A percentile compares a stretch with the other conserved stretches of the same genome.
Conservation (phyloP, 2,797 vertebrate genomes). For the Chaetodon trifasciatus region DNA sequence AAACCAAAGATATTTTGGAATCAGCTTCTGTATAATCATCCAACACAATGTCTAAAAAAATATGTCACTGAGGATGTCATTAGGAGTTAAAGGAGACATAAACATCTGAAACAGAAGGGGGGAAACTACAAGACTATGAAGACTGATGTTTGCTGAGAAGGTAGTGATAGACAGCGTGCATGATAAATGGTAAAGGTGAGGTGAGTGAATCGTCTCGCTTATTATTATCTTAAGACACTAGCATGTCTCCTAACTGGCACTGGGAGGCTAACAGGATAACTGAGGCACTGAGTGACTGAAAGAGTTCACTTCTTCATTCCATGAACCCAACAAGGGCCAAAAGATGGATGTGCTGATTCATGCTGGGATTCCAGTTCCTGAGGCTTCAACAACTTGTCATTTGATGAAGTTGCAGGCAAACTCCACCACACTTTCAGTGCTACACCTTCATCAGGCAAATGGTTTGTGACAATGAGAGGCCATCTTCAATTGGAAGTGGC, state of each 20-base stretch:
- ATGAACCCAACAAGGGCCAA: background rate
- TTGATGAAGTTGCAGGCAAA: background rate
- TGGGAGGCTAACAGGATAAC: background rate
- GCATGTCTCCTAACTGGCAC: background rate
- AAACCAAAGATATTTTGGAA: conserved; percentile 55
- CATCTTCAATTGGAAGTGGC: no score
- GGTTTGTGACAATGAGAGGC: no score
- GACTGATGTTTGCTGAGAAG: background rate
- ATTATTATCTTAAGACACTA: background rate
- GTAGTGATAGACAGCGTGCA: conserved; percentile 3
- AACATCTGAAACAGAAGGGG: conserved; percentile 22
- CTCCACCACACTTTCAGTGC: no score
- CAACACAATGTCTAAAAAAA: conserved; percentile 10
- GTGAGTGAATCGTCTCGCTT: background rate
- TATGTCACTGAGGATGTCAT: background rate
- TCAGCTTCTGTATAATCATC: conserved; percentile 46
- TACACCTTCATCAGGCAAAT: no score
- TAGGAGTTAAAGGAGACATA: conserved; percentile 27
- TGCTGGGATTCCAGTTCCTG: conserved; percentile 12
- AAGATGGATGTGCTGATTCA: background rate
- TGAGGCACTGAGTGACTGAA: conserved; percentile 27
- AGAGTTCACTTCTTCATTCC: background rate
- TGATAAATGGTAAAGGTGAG: background rate
- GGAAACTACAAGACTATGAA: background rate
- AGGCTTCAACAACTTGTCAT: background rate